Evolutionary conservation across 1,140 invertebrate genomes (phyloP), one percentile per base, ranked within the genome.

Genomic region (Euura lappo): DNA sequence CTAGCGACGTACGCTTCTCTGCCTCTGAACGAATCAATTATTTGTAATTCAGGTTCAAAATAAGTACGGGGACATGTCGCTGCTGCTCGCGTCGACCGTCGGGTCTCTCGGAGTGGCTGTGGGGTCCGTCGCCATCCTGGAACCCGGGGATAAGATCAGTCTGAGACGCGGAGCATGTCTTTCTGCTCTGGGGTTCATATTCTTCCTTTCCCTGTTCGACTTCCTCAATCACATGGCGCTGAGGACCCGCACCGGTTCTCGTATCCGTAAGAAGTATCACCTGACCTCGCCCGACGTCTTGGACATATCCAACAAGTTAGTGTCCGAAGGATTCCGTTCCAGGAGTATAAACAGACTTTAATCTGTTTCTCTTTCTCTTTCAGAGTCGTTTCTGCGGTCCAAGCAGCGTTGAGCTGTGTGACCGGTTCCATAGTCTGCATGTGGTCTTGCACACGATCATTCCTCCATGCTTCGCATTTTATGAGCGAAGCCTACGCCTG

Each of bases 301-400:
- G 70, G 92, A 93, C 80, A 92, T 93, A 78, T 91, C 89, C 70
- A 93, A 93, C 85, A 93, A 93, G 92, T 93, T 80, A 89, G 90
- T 89, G 64, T 64, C 28, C 28, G 28, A 28, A 28, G 28, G 28
- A 28, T 28, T 28, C 28, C 28, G 28, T 28, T 28, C 28, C 28
- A 1, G 0, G 28, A 28, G 28, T 28, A 28, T 28, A 28, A 28
- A 28, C 28, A 28, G 28, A 28, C 0, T 28, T 28, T 28, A 28
- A 28, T 28, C 8, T 60, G 6, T 60, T 6, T n/a, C 13, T 60
- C 13, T 60, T 3, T 64, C 60, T 69, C 46, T 77, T 89, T 87
- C 83, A 93, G 92, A 84, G 78, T 91, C 70, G 91, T 93, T 42
- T 93, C 92, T 4, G 90, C 91, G 1, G 89, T 93, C 6, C 92